phyloP scores from a whole-genome alignment of 2,113 vertebrate genomes.

The Clinocottus analis region DNA sequence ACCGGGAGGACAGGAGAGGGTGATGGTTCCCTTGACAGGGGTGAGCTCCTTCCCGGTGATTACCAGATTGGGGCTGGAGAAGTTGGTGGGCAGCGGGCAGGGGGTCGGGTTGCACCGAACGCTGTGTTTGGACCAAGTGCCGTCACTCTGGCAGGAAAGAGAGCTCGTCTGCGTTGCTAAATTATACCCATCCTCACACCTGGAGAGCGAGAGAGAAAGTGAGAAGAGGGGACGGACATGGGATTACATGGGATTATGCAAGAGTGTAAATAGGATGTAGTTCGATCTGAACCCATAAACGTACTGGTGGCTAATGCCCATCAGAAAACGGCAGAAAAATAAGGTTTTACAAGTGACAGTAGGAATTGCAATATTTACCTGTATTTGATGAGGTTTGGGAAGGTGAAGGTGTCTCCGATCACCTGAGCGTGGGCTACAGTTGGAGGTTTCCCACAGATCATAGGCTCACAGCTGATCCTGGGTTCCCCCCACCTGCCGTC shows the following conservation, averaged over 20 bases:
- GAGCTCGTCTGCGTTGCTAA: constrained; percentile 78
- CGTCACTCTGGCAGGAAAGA: constrained; percentile 89
- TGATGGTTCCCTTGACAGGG: constrained; percentile 83
- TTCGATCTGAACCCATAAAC: not conserved
- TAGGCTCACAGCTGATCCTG: constrained; percentile 87
- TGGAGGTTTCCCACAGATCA: constrained; percentile 91
- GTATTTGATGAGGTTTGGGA: constrained; percentile 89
- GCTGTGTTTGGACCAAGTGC: constrained; percentile 89
- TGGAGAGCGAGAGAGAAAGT: constrained; percentile 55
- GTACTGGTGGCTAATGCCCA: not conserved
- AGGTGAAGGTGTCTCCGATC: constrained; percentile 84
- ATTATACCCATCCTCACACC: constrained; percentile 92
- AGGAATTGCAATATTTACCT: constrained; percentile 83
- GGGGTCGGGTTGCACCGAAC: constrained; percentile 86
- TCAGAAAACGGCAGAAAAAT: not conserved
- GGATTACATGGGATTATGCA: not conserved
- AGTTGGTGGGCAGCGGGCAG: constrained; percentile 85
- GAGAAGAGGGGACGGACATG: not conserved
- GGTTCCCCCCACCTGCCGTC: constrained; percentile 89
- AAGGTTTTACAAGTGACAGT: not conserved
- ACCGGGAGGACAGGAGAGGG: constrained; percentile 88
- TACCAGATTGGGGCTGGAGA: constrained; percentile 74
- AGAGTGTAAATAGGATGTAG: not conserved
- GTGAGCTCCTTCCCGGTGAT: constrained; percentile 84
- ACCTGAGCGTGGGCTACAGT: constrained; percentile 83